These are phyloP conservation scores for Keiferia lycopersicella DNA, from an alignment of 2,888 invertebrate genomes.

Conservation along the genomic window DNA sequence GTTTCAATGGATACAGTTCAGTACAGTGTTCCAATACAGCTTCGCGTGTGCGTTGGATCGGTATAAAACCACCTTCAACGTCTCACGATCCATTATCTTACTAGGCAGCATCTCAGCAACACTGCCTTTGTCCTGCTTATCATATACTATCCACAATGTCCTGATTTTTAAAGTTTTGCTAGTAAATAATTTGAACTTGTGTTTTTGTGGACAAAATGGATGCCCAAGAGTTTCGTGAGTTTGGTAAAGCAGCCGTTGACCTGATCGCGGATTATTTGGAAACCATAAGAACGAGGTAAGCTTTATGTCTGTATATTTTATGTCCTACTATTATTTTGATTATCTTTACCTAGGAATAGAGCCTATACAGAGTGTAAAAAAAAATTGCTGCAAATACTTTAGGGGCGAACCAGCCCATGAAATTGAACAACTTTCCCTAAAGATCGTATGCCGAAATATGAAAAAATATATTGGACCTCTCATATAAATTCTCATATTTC, in stretches of 20 bases:
- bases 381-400: too few relatives aligned
- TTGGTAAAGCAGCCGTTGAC: constrained; percentile 93
- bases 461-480: too few relatives aligned
- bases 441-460: too few relatives aligned
- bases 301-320: too few relatives aligned
- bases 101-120: constrained; percentile 52
- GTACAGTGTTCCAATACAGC: constrained; percentile 40
- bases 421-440: too few relatives aligned
- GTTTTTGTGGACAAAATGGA: constrained; percentile 82
- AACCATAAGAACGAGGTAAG: constrained; percentile 89
- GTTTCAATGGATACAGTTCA: constrained; percentile 5
- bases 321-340: too few relatives aligned
- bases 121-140: constrained; percentile 44
- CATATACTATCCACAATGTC: not conserved
- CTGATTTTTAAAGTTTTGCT: not conserved
- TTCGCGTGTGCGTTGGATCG: constrained; percentile 44
- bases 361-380: too few relatives aligned
- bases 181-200: too few relatives aligned
- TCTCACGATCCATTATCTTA: constrained; percentile 65
- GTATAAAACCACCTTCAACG: constrained; percentile 66
- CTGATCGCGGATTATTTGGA: constrained; percentile 95
- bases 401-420: too few relatives aligned
- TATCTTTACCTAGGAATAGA: too few relatives aligned
- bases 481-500: too few relatives aligned
- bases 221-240: constrained; percentile 88